Evolutionary conservation across 2,888 invertebrate species (phyloP).

Genomic region (Agrotis segetum): DNA sequence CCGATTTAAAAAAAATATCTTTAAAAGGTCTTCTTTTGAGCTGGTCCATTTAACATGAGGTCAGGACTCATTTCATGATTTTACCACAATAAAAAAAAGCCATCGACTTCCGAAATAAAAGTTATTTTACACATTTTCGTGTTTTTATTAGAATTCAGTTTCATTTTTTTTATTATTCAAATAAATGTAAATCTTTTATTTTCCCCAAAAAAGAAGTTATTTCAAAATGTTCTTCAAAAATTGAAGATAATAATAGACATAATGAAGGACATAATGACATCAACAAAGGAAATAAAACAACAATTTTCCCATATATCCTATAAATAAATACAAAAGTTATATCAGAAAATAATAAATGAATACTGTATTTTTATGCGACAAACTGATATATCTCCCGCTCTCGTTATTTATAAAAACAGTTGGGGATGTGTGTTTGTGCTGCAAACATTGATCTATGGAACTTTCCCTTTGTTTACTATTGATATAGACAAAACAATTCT

Average conservation of each 20-base stretch:
- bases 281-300: constrained; percentile 4
- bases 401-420: constrained; percentile 78
- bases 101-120: too few relatives aligned
- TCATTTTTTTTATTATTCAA: too few relatives aligned
- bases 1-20: too few relatives aligned
- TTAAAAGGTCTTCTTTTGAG: too few relatives aligned
- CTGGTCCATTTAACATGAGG: too few relatives aligned
- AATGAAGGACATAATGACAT: background rate
- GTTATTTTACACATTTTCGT: too few relatives aligned
- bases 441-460: constrained; percentile 73
- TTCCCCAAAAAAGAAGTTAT: too few relatives aligned
- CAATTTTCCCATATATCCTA: background rate
- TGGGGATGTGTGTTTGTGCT: constrained; percentile 75
- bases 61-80: too few relatives aligned
- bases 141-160: too few relatives aligned
- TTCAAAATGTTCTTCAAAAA: background rate
- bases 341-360: constrained; percentile 53
- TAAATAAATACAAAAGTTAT: constrained; percentile 28
- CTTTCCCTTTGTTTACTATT: constrained; percentile 75
- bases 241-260: background rate
- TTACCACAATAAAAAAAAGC: too few relatives aligned
- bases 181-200: too few relatives aligned
- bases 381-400: constrained; percentile 67
- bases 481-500: constrained; percentile 73
- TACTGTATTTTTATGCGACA: constrained; percentile 64